Conservation (phyloP, 2,797 vertebrate species). For the Propithecus deckenii region DNA sequence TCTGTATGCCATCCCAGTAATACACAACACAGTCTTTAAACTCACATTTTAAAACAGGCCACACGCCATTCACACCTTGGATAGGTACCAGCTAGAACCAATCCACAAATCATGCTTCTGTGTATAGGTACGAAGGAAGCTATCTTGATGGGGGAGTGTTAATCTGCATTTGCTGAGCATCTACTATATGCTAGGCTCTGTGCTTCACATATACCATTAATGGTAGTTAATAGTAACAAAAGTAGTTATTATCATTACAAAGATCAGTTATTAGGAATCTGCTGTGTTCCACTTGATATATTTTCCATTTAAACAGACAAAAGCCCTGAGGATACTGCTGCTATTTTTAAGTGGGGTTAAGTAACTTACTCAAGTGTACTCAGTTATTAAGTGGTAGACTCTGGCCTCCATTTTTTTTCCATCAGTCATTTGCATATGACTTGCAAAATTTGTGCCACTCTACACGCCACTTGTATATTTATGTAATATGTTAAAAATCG, state of each 20-base stretch:
- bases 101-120: background rate
- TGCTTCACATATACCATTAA: background rate
- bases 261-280: background rate
- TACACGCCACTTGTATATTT: background rate
- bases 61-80: background rate
- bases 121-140: background rate
- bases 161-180: background rate
- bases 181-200: background rate
- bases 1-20: background rate
- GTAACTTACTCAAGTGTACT: slow-evolving; percentile 2
- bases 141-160: background rate
- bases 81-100: background rate
- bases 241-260: background rate
- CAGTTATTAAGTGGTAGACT: background rate
- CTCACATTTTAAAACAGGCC: background rate
- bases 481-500: background rate
- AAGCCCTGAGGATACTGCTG: background rate
- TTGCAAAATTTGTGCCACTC: background rate
- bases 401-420: slow-evolving; percentile 1
- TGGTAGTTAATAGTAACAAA: background rate
- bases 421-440: background rate
- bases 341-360: slow-evolving; percentile 42
- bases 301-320: slow-evolving; percentile 33
- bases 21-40: background rate
- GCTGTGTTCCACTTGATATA: background rate